A percentile compares a stretch with the other conserved stretches of the same genome.
phyloP scores from a whole-genome alignment of 2,888 invertebrate species.

The Anorthoa munda region DNA sequence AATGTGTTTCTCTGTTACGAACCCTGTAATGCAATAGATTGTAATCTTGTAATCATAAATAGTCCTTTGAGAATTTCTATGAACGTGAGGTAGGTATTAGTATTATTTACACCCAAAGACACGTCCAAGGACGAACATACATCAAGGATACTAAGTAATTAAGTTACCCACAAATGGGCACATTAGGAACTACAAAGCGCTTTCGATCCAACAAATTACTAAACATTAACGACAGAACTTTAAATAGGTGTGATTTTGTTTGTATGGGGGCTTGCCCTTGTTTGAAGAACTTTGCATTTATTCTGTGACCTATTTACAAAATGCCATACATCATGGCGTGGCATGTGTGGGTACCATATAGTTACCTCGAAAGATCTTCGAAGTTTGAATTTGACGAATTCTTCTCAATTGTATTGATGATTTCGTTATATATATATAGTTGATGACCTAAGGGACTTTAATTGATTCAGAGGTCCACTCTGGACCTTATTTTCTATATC shows the following conservation, averaged over 20 bases:
- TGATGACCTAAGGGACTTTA: neutral
- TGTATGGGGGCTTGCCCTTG: neutral
- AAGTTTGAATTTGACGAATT: no score
- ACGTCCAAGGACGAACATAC: constrained; percentile 28
- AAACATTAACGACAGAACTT: constrained; percentile 32
- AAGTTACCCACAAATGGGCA: constrained; percentile 37
- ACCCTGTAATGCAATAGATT: constrained; percentile 17
- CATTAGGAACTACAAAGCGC: constrained; percentile 34
- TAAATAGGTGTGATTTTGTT: constrained; percentile 26
- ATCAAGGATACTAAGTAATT: constrained; percentile 48
- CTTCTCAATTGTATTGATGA: no score
- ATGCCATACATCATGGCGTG: neutral
- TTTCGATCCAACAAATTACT: constrained; percentile 27
- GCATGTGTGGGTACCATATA: no score
- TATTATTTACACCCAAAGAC: no score
- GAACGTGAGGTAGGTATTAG: neutral
- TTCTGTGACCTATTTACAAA: neutral
- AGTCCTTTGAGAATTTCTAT: constrained; percentile 14
- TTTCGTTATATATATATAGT: neutral
- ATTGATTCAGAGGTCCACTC: neutral
- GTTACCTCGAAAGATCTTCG: no score
- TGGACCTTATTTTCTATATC: neutral
- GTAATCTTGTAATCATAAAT: constrained; percentile 27
- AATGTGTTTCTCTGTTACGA: constrained; percentile 6
- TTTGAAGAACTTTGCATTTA: neutral